Evolutionary conservation across 2,797 vertebrate genomes (phyloP).

Genomic region (Siniperca obscura): DNA sequence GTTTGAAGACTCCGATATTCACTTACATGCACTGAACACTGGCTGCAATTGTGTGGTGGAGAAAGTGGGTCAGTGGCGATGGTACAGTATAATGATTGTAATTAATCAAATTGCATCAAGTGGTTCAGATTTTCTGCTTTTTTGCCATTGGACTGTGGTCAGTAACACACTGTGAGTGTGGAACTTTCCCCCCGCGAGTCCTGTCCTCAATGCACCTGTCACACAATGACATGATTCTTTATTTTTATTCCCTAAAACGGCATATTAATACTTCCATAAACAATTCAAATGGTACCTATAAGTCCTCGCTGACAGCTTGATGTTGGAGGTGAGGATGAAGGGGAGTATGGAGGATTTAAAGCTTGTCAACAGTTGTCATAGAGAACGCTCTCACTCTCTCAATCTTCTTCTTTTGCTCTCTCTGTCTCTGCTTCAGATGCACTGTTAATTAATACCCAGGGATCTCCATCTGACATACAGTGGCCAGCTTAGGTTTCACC

Average conservation of each 20-base stretch:
- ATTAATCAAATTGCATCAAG: constrained; percentile 33
- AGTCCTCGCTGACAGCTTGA: constrained; percentile 73
- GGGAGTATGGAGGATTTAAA: constrained; percentile 51
- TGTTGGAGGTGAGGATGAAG: constrained; percentile 68
- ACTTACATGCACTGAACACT: background rate
- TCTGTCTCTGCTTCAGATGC: constrained; percentile 28
- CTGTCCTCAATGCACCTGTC: constrained; percentile 59
- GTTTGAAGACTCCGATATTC: background rate
- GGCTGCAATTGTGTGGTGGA: background rate
- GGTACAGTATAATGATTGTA: constrained; percentile 35
- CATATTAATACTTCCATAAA: constrained; percentile 75
- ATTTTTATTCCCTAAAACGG: constrained; percentile 70
- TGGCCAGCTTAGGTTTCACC: constrained; percentile 65
- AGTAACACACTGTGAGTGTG: constrained; percentile 6
- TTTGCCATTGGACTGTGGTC: constrained; percentile 17
- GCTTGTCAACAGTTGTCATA: constrained; percentile 69
- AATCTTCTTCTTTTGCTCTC: constrained; percentile 24
- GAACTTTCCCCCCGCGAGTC: constrained; percentile 14
- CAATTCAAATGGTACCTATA: constrained; percentile 43
- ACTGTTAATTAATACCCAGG: constrained; percentile 68
- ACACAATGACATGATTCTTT: constrained; percentile 63
- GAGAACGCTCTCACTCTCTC: constrained; percentile 33
- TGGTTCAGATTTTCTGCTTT: constrained; percentile 22
- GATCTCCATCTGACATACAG: constrained; percentile 49
- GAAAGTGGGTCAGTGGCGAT: constrained; percentile 31